Evolutionary conservation across 1,140 invertebrate species (phyloP).

Genomic region (Lasaia peninsularis): DNA sequence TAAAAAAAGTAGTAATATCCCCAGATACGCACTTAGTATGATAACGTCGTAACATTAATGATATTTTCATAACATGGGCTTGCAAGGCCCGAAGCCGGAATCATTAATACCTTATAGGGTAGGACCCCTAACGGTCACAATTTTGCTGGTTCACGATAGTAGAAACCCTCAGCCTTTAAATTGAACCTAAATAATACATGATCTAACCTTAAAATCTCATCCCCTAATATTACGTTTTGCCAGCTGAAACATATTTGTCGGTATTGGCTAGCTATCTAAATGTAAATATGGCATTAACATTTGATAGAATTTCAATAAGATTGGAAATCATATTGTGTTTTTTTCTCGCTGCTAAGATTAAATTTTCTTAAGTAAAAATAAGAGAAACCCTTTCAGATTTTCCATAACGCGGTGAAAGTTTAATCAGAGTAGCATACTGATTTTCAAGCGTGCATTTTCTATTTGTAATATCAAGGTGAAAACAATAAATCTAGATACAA

Average conservation of each 20-base stretch:
- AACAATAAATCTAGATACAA: no score
- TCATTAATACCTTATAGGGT: slow-evolving; percentile 61
- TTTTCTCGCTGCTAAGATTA: no score
- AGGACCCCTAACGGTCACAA: slow-evolving; percentile 42
- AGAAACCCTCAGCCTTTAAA: slow-evolving; percentile 58
- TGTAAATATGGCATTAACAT: slow-evolving; percentile 32
- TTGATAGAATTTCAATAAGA: slow-evolving; percentile 14
- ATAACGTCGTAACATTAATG: slow-evolving; percentile 44
- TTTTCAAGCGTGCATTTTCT: no score
- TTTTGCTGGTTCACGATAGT: slow-evolving; percentile 63
- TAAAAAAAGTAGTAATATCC: slow-evolving; percentile 12
- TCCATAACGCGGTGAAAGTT: no score
- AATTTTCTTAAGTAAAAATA: no score
- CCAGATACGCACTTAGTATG: slow-evolving; percentile 24
- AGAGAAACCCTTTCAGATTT: no score
- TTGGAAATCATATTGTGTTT: slow-evolving; percentile 4
- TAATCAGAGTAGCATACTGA: no score
- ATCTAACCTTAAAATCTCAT: slow-evolving; percentile 42
- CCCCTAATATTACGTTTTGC: slow-evolving; percentile 34
- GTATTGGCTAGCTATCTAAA: slow-evolving; percentile 36
- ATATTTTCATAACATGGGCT: slow-evolving; percentile 39
- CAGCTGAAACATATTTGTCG: slow-evolving; percentile 27
- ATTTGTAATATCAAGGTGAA: no score
- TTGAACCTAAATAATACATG: slow-evolving; percentile 65
- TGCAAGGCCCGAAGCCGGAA: slow-evolving; percentile 31